phyloP scores from a whole-genome alignment of 2,797 vertebrate species.

The Manis crassicaudata region DNA sequence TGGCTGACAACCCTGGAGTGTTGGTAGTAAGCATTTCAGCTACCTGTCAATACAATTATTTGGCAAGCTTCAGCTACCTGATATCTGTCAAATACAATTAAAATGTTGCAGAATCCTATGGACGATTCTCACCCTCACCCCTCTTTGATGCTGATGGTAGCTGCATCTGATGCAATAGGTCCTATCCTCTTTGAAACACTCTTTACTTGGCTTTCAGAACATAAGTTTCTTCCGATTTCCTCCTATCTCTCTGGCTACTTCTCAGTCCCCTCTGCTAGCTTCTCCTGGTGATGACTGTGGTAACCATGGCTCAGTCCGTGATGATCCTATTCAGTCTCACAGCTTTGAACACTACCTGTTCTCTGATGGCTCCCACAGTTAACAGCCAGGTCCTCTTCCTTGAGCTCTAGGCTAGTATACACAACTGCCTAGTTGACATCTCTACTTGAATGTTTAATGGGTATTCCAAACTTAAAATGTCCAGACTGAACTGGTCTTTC shows the following conservation, averaged over 20 bases:
- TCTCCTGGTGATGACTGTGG: background rate
- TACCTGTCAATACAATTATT: background rate
- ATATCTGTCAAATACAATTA: conserved; percentile 5
- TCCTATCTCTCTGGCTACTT: background rate
- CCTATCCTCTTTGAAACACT: background rate
- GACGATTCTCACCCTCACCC: background rate
- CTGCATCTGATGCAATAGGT: background rate
- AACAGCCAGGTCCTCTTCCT: background rate
- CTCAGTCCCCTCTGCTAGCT: background rate
- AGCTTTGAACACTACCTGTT: conserved; percentile 47
- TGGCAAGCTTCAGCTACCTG: background rate
- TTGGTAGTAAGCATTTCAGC: background rate
- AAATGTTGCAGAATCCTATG: background rate
- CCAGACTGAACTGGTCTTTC: background rate
- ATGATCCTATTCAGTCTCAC: background rate
- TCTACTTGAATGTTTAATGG: background rate
- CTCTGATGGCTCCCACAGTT: conserved; percentile 23
- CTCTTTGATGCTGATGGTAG: background rate
- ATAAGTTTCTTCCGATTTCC: background rate
- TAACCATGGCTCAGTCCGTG: background rate
- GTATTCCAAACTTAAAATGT: conserved; percentile 1
- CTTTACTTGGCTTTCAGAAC: background rate
- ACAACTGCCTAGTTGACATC: background rate
- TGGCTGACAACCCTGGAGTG: background rate
- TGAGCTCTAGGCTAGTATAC: background rate